Evolutionary conservation across 2,888 invertebrate genomes (phyloP), one percentile per base, ranked within the genome.

Genomic region (Sicus ferrugineus): DNA sequence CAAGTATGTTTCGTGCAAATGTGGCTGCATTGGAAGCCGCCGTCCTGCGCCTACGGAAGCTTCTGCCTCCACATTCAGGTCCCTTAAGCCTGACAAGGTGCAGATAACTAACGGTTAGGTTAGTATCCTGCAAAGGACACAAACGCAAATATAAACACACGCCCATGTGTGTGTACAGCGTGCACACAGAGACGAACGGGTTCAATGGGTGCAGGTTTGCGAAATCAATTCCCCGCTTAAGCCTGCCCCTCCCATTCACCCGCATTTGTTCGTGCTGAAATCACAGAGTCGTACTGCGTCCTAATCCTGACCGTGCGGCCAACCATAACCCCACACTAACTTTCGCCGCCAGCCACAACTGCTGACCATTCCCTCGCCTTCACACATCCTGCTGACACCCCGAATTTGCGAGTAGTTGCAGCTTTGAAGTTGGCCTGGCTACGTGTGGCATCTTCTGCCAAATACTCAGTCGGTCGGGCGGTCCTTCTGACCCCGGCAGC

Each of bases 321-420:
- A 34, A 34, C 34, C 34, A 5, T 7, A 34, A 34, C 6, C 11
- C 42, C 42, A 42, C n/a, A 3, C 42, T 46, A 28, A n/a, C n/a
- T 30, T 28, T 38, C 34, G 42, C 19, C 75, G 73, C 74, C 76
- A 73, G 75, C 50, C 38, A 66, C 73, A 30, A 26, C 30, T 26
- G 30, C 30, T 56, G 30, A 68, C 48, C 50, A 38, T 54, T 52
- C 56, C 30, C 2, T 30, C 69, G 38, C 50, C 30, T 54, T 52
- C 56, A 26, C 2, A 28, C 69, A n/a, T 16, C 56, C 30, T 23
- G 38, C 23, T 65, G n/a, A 16, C 52, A 31, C n/a, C 59, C 31
- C 31, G 59, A 61, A 19, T 23, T 34, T 23, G 5, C 34, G 34
- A 2, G 42, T n/a, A 21, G 21, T 26, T 42, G 19, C 26, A 9